Percentiles rank a stretch among this genome's conserved stretches.
phyloP scores from a whole-genome alignment of 2,888 invertebrate species.

The Latrodectus hesperus region DNA sequence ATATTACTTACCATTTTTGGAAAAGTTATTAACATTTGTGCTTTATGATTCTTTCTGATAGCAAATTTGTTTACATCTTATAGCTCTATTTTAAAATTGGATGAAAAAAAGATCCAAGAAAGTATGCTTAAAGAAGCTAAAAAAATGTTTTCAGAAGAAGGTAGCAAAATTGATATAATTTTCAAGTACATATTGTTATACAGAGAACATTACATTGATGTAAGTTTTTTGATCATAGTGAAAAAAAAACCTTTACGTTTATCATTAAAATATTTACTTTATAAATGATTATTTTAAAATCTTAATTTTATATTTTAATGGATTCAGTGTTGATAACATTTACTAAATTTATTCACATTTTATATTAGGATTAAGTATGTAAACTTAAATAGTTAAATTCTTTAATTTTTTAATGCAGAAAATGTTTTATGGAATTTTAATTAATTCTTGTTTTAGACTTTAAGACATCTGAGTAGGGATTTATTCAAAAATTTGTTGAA shows the following conservation, averaged over 20 bases:
- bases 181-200: slow-evolving; percentile 70
- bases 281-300: neutral
- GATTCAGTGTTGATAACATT: too few species aligned
- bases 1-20: neutral
- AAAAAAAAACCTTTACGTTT: too few species aligned
- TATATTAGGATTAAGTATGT: too few species aligned
- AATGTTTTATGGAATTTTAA: neutral
- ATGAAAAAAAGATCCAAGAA: neutral
- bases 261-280: too few species aligned
- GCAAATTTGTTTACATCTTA: neutral
- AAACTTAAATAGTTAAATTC: neutral
- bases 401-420: neutral
- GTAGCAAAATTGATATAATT: slow-evolving; percentile 41
- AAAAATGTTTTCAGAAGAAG: slow-evolving; percentile 32
- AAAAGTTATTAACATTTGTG: neutral
- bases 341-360: too few species aligned
- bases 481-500: slow-evolving; percentile 74
- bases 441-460: slow-evolving; percentile 72
- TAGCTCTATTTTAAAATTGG: slow-evolving; percentile 8
- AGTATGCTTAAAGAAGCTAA: neutral
- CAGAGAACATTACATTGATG: slow-evolving; percentile 75
- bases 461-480: slow-evolving; percentile 73
- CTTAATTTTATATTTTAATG: neutral
- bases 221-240: slow-evolving; percentile 70
- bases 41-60: neutral